Percentiles rank a stretch among this genome's conserved stretches.
These are phyloP conservation scores for Herminia tarsipennalis DNA, from an alignment of 2,888 invertebrate species.

Conservation along the genomic window DNA sequence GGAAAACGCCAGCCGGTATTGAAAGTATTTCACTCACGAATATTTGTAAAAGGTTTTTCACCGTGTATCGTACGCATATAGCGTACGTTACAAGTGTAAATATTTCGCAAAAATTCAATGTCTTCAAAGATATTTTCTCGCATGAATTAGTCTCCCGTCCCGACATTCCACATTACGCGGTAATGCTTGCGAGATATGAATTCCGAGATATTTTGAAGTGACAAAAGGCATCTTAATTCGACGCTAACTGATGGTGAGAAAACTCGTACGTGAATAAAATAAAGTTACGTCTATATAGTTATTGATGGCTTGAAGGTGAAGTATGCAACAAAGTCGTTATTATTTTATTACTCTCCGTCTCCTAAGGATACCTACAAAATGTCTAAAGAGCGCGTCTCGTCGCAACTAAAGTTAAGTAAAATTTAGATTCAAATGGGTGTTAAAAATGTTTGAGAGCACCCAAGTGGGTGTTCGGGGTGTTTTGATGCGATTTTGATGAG, in stretches of 20 bases:
- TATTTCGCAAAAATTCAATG: constrained; percentile 60
- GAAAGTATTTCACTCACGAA: constrained; percentile 49
- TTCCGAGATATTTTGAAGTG: constrained; percentile 52
- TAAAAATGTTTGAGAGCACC: constrained; percentile 64
- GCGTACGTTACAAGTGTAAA: constrained; percentile 44
- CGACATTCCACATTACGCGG: constrained; percentile 65
- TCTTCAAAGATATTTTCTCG: constrained; percentile 70
- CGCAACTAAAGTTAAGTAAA: constrained; percentile 63
- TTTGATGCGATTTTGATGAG: constrained; percentile 79
- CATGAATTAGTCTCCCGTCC: constrained; percentile 72
- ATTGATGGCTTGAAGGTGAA: constrained; percentile 38
- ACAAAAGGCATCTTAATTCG: constrained; percentile 62
- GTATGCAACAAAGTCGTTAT: constrained; percentile 56
- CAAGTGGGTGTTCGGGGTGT: constrained; percentile 60
- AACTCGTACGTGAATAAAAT: constrained; percentile 26
- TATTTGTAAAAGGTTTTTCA: constrained; percentile 48
- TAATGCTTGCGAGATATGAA: constrained; percentile 52
- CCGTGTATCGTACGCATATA: neutral
- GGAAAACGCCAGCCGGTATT: constrained; percentile 40
- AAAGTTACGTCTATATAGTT: constrained; percentile 16
- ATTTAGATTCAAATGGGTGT: constrained; percentile 74
- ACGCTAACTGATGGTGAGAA: constrained; percentile 44
- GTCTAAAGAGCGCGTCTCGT: constrained; percentile 55
- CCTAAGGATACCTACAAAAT: constrained; percentile 59
- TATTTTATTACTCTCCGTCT: constrained; percentile 64